Conservation (phyloP, 2,797 vertebrate genomes). For the Enteromius argenteus region DNA sequence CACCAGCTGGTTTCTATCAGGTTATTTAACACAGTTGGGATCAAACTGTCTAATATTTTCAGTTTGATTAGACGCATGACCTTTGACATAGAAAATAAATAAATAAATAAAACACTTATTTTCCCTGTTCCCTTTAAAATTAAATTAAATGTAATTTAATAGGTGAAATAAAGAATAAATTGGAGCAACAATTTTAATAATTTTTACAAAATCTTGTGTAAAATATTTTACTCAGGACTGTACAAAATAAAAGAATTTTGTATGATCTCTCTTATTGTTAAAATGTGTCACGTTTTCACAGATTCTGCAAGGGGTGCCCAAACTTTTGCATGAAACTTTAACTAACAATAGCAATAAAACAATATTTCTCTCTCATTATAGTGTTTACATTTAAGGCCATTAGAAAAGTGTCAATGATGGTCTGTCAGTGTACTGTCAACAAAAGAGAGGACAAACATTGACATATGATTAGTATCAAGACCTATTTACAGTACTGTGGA, state of each 20-base stretch:
- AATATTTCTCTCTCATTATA: not conserved
- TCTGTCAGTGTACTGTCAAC: not conserved
- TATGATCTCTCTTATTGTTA: too few species aligned
- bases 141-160: not conserved
- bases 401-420: slow-evolving; percentile 62
- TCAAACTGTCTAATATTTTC: too few species aligned
- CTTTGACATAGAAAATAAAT: too few species aligned
- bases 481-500: not conserved
- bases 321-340: not conserved
- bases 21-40: not conserved
- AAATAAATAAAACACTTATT: too few species aligned
- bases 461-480: not conserved
- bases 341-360: not conserved
- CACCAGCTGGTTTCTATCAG: not conserved
- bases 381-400: slow-evolving; percentile 7
- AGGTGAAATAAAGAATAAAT: not conserved
- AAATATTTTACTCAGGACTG: too few species aligned
- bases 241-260: too few species aligned
- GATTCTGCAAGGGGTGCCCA: too few species aligned
- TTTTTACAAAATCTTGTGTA: too few species aligned
- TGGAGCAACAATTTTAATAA: too few species aligned
- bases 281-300: too few species aligned
- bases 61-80: not conserved
- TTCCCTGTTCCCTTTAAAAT: not conserved
- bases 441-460: slow-evolving; percentile 14